phyloP scores from a whole-genome alignment of 2,888 invertebrate genomes.

The Electrophaes corylata region DNA sequence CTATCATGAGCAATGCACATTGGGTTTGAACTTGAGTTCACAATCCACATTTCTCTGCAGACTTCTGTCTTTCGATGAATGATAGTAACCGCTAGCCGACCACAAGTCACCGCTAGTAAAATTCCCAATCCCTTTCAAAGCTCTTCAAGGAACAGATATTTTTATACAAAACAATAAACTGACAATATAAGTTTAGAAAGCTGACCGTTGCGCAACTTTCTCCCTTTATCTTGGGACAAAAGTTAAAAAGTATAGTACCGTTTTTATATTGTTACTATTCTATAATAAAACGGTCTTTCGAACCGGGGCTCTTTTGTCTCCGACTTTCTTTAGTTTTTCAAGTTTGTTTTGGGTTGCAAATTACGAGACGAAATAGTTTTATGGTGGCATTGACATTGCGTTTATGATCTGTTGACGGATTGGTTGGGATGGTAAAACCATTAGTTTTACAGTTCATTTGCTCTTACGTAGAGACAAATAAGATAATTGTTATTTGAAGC shows the following conservation, averaged over 20 bases:
- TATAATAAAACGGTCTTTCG: constrained; percentile 15
- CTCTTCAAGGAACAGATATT: constrained; percentile 51
- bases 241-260: constrained; percentile 61
- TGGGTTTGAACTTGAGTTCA: constrained; percentile 21
- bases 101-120: constrained; percentile 27
- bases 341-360: constrained; percentile 53
- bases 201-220: constrained; percentile 80
- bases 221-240: constrained; percentile 77
- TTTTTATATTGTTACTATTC: constrained; percentile 60
- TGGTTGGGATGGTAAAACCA: constrained; percentile 27
- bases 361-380: constrained; percentile 40
- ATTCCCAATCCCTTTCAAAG: constrained; percentile 30
- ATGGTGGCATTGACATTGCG: constrained; percentile 39
- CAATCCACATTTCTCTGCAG: constrained; percentile 16
- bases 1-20: constrained; percentile 19
- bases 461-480: constrained; percentile 9
- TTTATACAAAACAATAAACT: constrained; percentile 58
- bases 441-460: constrained; percentile 18
- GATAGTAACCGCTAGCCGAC: constrained; percentile 29
- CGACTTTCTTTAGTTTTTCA: constrained; percentile 54
- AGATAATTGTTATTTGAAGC: constrained; percentile 5
- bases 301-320: constrained; percentile 30
- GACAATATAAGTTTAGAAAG: constrained; percentile 74
- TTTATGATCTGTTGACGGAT: constrained; percentile 37
- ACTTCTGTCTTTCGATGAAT: constrained; percentile 34